Evolutionary conservation across 2,797 vertebrate genomes (phyloP).

Genomic region (Squalus acanthias): DNA sequence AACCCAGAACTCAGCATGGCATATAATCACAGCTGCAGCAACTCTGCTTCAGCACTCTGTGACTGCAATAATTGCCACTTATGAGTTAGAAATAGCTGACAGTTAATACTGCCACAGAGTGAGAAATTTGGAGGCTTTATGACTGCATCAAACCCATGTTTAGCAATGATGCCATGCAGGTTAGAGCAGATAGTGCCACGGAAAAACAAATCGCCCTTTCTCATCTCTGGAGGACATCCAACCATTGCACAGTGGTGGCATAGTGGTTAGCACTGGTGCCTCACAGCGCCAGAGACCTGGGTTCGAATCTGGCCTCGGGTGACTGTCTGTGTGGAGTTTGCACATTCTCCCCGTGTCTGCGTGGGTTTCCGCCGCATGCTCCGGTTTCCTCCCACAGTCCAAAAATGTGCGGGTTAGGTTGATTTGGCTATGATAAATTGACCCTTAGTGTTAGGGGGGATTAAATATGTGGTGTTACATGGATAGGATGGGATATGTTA

Average conservation of each 20-base stretch:
- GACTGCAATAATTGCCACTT: background rate
- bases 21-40: background rate
- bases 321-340: no score
- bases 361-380: no score
- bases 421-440: no score
- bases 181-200: background rate
- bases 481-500: no score
- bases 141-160: background rate
- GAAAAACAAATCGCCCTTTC: background rate
- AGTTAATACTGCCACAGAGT: background rate
- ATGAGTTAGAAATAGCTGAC: background rate
- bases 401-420: no score
- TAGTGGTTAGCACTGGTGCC: no score
- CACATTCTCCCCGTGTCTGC: no score
- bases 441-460: no score
- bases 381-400: no score
- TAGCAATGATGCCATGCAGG: background rate
- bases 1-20: background rate
- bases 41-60: background rate
- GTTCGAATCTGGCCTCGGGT: no score
- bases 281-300: no score
- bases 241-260: background rate
- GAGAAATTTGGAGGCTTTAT: background rate
- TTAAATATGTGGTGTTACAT: no score
- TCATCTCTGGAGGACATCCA: background rate